phyloP scores from a whole-genome alignment of 2,888 invertebrate species.

The Drosophila diplacantha region DNA sequence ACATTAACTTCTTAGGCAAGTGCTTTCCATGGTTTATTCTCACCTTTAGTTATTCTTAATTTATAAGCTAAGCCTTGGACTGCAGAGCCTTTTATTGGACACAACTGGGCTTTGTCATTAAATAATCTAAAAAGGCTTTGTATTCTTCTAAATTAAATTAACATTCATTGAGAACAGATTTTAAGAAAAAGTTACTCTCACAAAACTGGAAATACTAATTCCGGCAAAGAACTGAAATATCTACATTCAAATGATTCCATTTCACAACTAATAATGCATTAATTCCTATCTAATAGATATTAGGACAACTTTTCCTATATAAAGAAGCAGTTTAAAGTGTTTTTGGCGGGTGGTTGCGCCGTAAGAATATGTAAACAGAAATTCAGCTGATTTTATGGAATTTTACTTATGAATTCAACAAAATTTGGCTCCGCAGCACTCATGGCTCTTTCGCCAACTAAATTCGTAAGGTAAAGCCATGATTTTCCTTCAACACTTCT shows the following conservation, averaged over 20 bases:
- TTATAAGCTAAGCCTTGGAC: too few relatives aligned
- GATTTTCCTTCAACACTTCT: slow-evolving; percentile 1
- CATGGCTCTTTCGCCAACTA: neutral
- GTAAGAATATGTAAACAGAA: neutral
- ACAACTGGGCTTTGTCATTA: too few relatives aligned
- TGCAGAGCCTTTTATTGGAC: too few relatives aligned
- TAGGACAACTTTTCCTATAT: neutral
- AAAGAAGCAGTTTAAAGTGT: too few relatives aligned
- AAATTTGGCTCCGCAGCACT: neutral
- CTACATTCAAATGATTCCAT: too few relatives aligned
- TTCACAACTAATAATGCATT: neutral
- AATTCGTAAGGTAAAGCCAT: neutral
- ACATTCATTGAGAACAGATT: neutral
- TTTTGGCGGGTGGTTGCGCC: too few relatives aligned
- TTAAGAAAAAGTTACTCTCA: neutral
- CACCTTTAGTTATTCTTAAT: neutral
- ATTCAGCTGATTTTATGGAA: neutral
- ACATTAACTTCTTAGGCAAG: too few relatives aligned
- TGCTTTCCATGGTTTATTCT: neutral
- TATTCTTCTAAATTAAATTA: neutral
- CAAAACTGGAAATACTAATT: neutral
- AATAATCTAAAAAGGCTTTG: too few relatives aligned
- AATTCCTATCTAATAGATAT: neutral
- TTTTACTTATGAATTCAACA: neutral
- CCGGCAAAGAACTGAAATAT: too few relatives aligned